A percentile compares a stretch with the other conserved stretches of the same genome.
These are phyloP conservation scores for Liopterus haemorrhoidalis DNA, from an alignment of 2,888 invertebrate genomes.

Conservation along the genomic window DNA sequence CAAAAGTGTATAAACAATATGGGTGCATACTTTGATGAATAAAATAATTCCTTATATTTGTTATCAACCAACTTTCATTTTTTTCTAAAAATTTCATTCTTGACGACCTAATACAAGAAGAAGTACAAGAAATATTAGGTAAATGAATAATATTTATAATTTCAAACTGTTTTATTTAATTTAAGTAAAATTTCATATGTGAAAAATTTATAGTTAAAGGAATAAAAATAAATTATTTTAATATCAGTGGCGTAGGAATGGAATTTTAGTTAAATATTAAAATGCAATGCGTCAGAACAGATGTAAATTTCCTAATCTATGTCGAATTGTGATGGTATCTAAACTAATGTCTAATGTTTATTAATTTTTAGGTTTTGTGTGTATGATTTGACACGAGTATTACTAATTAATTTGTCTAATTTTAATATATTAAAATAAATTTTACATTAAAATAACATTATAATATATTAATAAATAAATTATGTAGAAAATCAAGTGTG, in stretches of 20 bases:
- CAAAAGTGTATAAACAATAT: too few species aligned
- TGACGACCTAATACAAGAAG: neutral
- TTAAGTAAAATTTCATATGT: neutral
- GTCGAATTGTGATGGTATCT: too few species aligned
- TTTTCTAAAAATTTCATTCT: too few species aligned
- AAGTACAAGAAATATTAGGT: neutral
- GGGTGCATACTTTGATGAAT: too few species aligned
- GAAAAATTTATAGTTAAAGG: too few species aligned
- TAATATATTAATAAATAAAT: neutral
- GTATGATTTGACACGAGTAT: neutral
- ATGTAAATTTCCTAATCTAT: too few species aligned
- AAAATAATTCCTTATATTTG: too few species aligned
- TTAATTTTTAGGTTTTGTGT: neutral
- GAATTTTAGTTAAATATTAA: neutral
- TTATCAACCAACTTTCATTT: too few species aligned
- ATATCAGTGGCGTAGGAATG: neutral
- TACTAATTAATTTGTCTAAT: neutral
- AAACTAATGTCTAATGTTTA: neutral
- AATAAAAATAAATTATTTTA: conserved; percentile 1
- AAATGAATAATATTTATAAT: neutral
- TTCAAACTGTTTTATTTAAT: neutral
- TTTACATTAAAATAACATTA: neutral
- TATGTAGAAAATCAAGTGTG: neutral
- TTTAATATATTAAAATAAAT: neutral
- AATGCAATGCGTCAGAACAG: too few species aligned